A percentile compares a stretch with the other conserved stretches of the same genome.
These are phyloP conservation scores for Semotilus atromaculatus DNA, from an alignment of 2,797 vertebrate genomes.

Conservation along the genomic window DNA sequence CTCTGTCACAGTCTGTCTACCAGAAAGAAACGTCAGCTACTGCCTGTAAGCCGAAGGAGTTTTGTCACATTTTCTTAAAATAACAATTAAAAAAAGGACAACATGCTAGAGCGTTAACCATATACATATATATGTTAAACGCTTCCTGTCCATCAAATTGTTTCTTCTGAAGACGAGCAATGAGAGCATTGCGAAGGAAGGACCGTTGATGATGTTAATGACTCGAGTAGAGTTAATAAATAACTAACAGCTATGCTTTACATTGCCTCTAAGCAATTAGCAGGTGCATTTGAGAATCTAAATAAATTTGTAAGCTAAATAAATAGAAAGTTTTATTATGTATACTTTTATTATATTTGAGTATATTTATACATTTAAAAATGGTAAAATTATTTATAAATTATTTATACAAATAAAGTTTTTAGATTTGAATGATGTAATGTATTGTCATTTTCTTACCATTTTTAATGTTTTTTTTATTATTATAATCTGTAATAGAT, in stretches of 20 bases:
- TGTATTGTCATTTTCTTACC: neutral
- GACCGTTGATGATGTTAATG: constrained; percentile 24
- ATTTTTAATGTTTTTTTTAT: neutral
- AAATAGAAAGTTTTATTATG: neutral
- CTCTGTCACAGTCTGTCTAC: constrained; percentile 45
- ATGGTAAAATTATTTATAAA: neutral
- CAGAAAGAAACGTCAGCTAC: constrained; percentile 42
- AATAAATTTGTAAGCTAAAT: neutral
- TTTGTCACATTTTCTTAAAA: neutral
- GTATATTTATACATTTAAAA: constrained; percentile 24
- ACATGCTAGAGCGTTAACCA: constrained; percentile 18
- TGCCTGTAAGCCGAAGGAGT: constrained; percentile 9
- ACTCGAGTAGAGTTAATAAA: neutral
- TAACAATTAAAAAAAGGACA: constrained; percentile 20
- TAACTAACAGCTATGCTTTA: neutral
- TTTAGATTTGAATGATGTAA: neutral
- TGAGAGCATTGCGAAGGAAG: constrained; percentile 7
- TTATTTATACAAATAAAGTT: neutral
- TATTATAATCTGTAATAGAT: neutral
- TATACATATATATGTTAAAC: constrained; percentile 9
- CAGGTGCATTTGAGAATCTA: constrained; percentile 38
- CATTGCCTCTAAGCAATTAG: constrained; percentile 56
- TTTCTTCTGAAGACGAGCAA: constrained; percentile 1
- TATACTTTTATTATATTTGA: neutral
- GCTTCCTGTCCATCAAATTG: constrained; percentile 18